Base-by-base conservation (phyloP, 1,140 invertebrate genomes). In the Bombyx mandarina region DNA sequence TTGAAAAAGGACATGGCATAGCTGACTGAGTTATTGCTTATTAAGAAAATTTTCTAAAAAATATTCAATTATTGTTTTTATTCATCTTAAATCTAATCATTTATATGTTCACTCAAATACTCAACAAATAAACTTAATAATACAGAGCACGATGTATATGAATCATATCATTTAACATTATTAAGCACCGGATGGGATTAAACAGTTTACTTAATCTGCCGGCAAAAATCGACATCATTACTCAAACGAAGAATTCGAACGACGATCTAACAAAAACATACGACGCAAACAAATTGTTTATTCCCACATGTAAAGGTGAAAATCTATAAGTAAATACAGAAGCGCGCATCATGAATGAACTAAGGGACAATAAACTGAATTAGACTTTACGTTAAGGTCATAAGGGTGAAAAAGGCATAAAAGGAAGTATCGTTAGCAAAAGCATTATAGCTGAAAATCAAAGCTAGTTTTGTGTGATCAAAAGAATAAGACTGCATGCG, bases 191-290 rank as follows among this genome's bases (percentile, higher is more conserved):
- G 50, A 51, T 51, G 50, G 50, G 42, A 22, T 51, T 51, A 56
- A 26, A 42, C 42, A 67, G 56, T 69, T 68, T 67, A 56, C 53
- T 69, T 72, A 79, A 77, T 73, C 67, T 65, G 58, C 72, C 70
- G 64, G 75, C 69, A 58, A 67, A 71, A 69, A 73, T 73, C 58
- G 59, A 8, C 48, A 80, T 82, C 83, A 84, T 84, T 86, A 83
- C 66, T 86, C 77, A 83, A 62, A 59, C 62, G 62, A 69, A 73
- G 73, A 70, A 82, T 76, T 79, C 77, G 71, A 70, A 67, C 79
- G 81, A 80, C 82, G 77, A 83, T 80, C 84, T 75, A 75, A 84
- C 80, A 84, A 84, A 84, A 83, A 86, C 81, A 86, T 75, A 71
- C 71, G 79, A 79, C 75, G 69, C 65, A 80, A 82, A 86, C 83